A percentile compares a stretch with the other conserved stretches of the same genome.
Evolutionary conservation across 2,888 invertebrate genomes (phyloP).

Genomic region (Matsumyia berberina): DNA sequence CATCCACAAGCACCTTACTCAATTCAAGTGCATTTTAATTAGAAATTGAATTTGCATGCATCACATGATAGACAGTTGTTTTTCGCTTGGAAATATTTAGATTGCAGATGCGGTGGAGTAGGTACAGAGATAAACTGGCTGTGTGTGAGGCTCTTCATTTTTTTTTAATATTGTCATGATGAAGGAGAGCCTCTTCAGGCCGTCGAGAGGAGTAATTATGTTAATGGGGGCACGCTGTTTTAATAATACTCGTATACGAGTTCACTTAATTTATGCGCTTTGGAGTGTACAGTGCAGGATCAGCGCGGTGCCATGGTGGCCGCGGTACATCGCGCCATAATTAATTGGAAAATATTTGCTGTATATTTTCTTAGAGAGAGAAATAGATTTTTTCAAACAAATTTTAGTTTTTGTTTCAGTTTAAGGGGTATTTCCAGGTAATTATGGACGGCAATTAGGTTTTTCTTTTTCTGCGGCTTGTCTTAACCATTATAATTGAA

Average conservation of each 20-base stretch:
- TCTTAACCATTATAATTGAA: conserved; percentile 40
- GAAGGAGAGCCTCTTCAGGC: conserved; percentile 43
- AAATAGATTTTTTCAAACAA: conserved; percentile 30
- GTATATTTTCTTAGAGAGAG: conserved; percentile 15
- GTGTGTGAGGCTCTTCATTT: conserved; percentile 14
- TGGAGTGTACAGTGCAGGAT: conserved; percentile 11
- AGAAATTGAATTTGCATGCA: conserved; percentile 56
- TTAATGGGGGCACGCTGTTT: conserved; percentile 68
- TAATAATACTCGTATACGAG: conserved; percentile 46
- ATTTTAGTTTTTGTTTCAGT: conserved; percentile 20
- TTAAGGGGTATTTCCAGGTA: conserved; percentile 50
- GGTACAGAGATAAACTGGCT: conserved; percentile 20
- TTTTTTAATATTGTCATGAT: conserved; percentile 32
- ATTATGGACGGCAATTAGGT: conserved; percentile 57
- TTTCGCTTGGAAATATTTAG: conserved; percentile 38
- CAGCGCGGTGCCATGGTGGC: conserved; percentile 53
- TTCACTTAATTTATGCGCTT: conserved; percentile 58
- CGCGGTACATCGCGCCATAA: conserved; percentile 54
- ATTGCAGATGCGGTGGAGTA: conserved; percentile 38
- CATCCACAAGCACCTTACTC: too few species aligned
- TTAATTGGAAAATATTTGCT: conserved; percentile 72
- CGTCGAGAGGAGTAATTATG: conserved; percentile 63
- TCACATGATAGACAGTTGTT: conserved; percentile 28
- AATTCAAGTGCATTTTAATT: conserved; percentile 51
- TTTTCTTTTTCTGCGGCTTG: conserved; percentile 21